phyloP scores from a whole-genome alignment of 92 coral and sea anemone species.

The Meandrina meandrites region DNA sequence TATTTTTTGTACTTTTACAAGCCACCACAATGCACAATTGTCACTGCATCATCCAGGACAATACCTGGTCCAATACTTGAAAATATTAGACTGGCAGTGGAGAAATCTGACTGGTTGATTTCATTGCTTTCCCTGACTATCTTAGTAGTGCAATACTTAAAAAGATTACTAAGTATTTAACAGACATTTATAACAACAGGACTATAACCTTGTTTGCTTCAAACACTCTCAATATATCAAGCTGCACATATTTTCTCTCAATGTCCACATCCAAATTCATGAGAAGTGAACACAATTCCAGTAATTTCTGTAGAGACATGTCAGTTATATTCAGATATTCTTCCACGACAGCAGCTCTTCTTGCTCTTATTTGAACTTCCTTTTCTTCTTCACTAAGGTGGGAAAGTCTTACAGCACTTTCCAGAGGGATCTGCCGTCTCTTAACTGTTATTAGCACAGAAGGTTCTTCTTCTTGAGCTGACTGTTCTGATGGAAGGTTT shows the following conservation, averaged over 20 bases:
- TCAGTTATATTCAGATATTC: conserved; percentile 50
- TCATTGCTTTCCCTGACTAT: too few relatives aligned
- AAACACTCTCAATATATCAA: conserved; percentile 61
- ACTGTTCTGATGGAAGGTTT: conserved; percentile 17
- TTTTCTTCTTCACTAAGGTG: conserved; percentile 18
- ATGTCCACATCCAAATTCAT: conserved; percentile 35
- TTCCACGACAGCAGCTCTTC: conserved; percentile 17
- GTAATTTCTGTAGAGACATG: conserved; percentile 28
- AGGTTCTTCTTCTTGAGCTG: neutral
- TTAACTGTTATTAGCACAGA: neutral
- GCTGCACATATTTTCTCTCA: conserved; percentile 68
- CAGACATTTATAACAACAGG: too few relatives aligned
- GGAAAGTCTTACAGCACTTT: neutral
- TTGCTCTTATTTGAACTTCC: conserved; percentile 1
- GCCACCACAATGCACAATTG: too few relatives aligned
- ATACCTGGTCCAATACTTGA: too few relatives aligned
- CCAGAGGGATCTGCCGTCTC: conserved; percentile 9
- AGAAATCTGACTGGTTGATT: too few relatives aligned
- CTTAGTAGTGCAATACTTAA: too few relatives aligned
- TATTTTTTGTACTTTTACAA: too few relatives aligned
- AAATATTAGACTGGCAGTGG: too few relatives aligned
- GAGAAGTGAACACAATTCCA: conserved; percentile 38
- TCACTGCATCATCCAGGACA: too few relatives aligned
- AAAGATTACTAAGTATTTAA: too few relatives aligned
- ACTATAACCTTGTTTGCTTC: conserved; percentile 69